Base-by-base conservation (phyloP, 2,113 vertebrate genomes). In the Chaetops frenatus region DNA sequence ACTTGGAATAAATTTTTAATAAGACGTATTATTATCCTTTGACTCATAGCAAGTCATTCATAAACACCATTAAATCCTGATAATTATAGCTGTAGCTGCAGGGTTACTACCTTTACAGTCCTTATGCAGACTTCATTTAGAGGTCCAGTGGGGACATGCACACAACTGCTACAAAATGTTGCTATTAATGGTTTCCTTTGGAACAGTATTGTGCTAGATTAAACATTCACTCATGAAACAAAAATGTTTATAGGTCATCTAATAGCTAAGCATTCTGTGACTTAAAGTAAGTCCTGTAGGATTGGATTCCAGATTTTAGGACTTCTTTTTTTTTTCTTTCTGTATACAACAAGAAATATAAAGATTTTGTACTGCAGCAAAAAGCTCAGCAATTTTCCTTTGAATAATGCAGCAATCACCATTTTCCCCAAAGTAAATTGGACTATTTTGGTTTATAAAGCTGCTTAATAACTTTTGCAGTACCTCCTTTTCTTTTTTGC, bases 1-100 rank as follows among this genome's bases (percentile, higher is more conserved):
- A 86, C 88, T 92, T 94, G 70, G 93, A 96, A 97, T 97, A 97
- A 96, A 97, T 96, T 95, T 96, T 97, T 97, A 97, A 97, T 97
- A 97, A 94, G 95, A 97, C 6, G 1, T 96, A 96, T 96, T 96
- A 96, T 96, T 97, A 97, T 97, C 92, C 85, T 95, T 96, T 97
- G 95, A 96, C 91, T 97, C 96, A 95, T 94, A 96, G 90, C 86
- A 97, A 96, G 90, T 96, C 96, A 96, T 95, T 97, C 95, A 96
- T 97, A 97, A 97, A 97, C 94, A 95, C 92, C 91, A 97, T 95
- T 97, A 97, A 96, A 97, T 94, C 91, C 95, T 96, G 86, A 96
- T 97, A 97, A 97, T 96, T 97, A 94, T 97, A 95, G 94, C 90
- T 94, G 86, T 97, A 97, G 95, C 96, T 97, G 93, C 92, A 91